Conservation (phyloP, 1,140 invertebrate species). For the Aphis gossypii region DNA sequence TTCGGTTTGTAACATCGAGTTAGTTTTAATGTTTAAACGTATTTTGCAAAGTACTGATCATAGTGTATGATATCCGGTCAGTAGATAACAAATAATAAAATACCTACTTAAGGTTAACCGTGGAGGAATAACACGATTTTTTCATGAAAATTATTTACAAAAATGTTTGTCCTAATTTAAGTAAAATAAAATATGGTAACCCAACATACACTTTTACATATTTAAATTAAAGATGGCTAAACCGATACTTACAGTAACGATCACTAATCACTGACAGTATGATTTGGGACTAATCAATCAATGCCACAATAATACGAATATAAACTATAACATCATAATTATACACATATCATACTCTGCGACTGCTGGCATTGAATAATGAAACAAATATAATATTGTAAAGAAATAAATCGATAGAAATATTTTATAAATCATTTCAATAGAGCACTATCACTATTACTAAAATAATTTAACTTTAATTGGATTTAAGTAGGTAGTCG, state of each 20-base stretch:
- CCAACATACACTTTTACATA: background rate
- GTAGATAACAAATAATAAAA: too few species aligned
- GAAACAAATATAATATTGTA: background rate
- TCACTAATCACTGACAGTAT: background rate
- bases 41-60: too few species aligned
- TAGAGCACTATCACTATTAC: background rate
- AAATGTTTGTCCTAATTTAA: background rate
- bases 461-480: background rate
- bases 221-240: background rate
- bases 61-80: too few species aligned
- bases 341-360: background rate
- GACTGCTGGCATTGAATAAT: background rate
- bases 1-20: background rate
- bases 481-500: background rate
- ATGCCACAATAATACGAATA: background rate
- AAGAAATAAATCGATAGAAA: background rate
- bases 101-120: too few species aligned
- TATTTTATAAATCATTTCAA: background rate
- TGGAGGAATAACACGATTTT: background rate
- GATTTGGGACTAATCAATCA: conserved; percentile 12
- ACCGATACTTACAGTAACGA: background rate
- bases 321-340: background rate
- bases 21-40: background rate
- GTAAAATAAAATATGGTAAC: background rate
- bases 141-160: background rate